Base-by-base conservation (phyloP, 2,888 invertebrate genomes). In the Iselma pallidipennis region DNA sequence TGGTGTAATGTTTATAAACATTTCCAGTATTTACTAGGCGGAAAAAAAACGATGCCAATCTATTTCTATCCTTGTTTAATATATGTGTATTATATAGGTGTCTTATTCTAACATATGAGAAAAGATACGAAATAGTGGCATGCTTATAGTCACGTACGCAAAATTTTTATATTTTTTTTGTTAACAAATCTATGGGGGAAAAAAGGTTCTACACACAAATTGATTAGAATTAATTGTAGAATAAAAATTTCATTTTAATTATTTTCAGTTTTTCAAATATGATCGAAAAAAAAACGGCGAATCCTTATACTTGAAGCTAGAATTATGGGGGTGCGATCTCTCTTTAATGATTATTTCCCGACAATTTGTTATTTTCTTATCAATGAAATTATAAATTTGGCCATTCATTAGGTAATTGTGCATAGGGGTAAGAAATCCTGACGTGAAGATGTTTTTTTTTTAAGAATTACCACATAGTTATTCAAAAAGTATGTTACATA, bases 71-170 rank as follows among this genome's bases (percentile, higher is more conserved):
- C 55, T 51, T 12, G 23, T 54, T 45, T 16, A 57, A 50, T 23
- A 16, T 25, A 28, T 29, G 6, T 1, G 7, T 16, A 37, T 7
- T 37, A 7, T 16, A 19, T 16, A 37, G 9, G 37, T 37, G n/a
- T n/a, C 16, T 37, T 19, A 9, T 4, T 37, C 37, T n/a, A 37
- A 16, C 50, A 29, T 50, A 50, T 26, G 28, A 16, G 25, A 9
- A 50, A 12, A 33, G 4, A 28, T 16, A 10, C 31, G 50, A 49
- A 54, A 61, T 60, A 65, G 62, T 66, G 66, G 69, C 76, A 78
- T 81, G 81, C 78, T 71, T 70, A 63, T 69, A 70, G 82, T 82
- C 83, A 83, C 82, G 83, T 83, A 83, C 77, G 81, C 83, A 80
- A 71, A 73, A 63, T 66, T 70, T 67, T 63, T 56, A 57, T 65